These are phyloP conservation scores for Holacanthus passer DNA, from an alignment of 2,113 vertebrate species.

Conservation along the genomic window DNA sequence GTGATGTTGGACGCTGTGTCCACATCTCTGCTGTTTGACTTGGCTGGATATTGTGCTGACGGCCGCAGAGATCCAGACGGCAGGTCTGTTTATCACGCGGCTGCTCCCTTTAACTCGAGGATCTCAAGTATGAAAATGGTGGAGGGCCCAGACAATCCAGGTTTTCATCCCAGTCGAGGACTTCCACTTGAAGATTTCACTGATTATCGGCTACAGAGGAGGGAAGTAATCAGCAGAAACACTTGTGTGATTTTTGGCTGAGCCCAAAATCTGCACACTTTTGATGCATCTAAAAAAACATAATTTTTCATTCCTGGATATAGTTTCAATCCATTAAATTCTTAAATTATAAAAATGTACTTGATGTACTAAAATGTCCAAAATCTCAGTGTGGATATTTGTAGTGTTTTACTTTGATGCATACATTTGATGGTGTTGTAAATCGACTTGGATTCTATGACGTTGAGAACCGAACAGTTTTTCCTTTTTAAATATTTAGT, in stretches of 20 bases:
- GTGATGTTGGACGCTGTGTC: not conserved
- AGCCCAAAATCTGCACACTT: not conserved
- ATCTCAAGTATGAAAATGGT: not conserved
- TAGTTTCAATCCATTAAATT: too few relatives aligned
- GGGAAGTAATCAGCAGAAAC: conserved; percentile 28
- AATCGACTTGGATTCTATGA: too few relatives aligned
- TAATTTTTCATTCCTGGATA: too few relatives aligned
- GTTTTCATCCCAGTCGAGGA: conserved; percentile 37
- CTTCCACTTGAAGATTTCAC: conserved; percentile 1
- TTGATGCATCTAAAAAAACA: too few relatives aligned
- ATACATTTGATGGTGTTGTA: too few relatives aligned
- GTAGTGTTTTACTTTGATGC: not conserved
- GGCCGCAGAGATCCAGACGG: conserved; percentile 14
- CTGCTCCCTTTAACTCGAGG: conserved; percentile 4
- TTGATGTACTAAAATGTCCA: too few relatives aligned
- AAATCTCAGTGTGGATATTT: too few relatives aligned
- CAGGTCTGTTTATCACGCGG: conserved; percentile 13
- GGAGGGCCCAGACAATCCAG: not conserved
- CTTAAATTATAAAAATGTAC: too few relatives aligned
- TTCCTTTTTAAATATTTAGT: not conserved
- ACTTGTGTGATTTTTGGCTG: conserved; percentile 15
- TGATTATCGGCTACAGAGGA: conserved; percentile 37
- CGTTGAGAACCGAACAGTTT: not conserved
- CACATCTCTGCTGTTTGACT: conserved; percentile 40
- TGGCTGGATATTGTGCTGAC: conserved; percentile 18